Base-by-base conservation (phyloP, 2,113 vertebrate species). In the Lathamus discolor region DNA sequence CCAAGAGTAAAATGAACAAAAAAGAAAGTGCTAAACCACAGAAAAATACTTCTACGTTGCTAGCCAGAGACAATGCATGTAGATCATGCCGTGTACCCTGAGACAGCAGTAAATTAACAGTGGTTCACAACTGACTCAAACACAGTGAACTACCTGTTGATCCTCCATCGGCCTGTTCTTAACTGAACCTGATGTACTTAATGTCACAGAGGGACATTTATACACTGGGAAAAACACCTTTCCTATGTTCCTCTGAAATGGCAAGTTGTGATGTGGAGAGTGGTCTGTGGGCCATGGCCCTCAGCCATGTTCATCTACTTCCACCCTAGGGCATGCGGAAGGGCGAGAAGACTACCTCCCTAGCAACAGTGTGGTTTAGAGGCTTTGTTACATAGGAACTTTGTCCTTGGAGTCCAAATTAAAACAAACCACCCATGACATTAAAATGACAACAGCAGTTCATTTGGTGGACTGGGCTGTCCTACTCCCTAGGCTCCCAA, bases 291-390 rank as follows among this genome's bases (percentile, higher is more conserved):
- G 6, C 17, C 20, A 6, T 7, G 27, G 11, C 22, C 16, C 28
- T 49, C 44, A 44, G 37, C 14, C 62, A 35, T 1, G 0, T 13
- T 22, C 2, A 0, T 46, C 43, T 10, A 23, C 13, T 51, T 72
- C 49, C 78, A 64, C 25, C 7, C 6, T 6, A 27, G 7, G 23
- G 13, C 19, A 69, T 0, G 1, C 6, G 7, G 27, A 78, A 84
- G 7, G 25, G 6, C 0, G 0, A 70, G 11, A 75, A 6, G 15
- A 43, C 2, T 20, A 10, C 23, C 6, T 51, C 35, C 8, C 33
- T 20, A 29, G 15, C 18, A 72, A 33, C 4, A 4, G 1, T 16
- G 28, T 7, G 6, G 7, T 54, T 67, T 68, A 67, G 9, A 72
- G 6, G 7, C 8, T 59, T 37, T 39, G 17, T 22, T 68, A 51